These are phyloP conservation scores for Drosophila quinaria DNA, from an alignment of 2,888 invertebrate species.

Conservation along the genomic window DNA sequence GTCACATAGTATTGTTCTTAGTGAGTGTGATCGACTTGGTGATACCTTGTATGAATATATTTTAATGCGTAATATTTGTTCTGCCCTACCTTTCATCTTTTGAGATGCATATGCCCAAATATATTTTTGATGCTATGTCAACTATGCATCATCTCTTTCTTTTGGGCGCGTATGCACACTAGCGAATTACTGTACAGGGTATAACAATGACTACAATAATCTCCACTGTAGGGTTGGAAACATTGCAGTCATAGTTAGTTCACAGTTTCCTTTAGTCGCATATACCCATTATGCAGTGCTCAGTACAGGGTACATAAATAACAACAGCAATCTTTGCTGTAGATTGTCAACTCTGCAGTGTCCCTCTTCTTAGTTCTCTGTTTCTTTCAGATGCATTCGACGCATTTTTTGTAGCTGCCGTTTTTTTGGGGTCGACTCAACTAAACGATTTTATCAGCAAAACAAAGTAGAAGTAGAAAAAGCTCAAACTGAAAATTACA, in stretches of 20 bases:
- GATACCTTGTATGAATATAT: conserved; percentile 6
- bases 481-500: conserved; percentile 38
- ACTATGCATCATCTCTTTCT: no score
- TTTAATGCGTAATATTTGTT: no score
- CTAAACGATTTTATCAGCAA: conserved; percentile 55
- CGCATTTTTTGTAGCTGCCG: conserved; percentile 26
- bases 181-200: not conserved
- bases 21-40: not conserved
- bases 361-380: not conserved
- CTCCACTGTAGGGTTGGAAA: not conserved
- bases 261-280: not conserved
- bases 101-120: not conserved
- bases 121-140: no score
- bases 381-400: conserved; percentile 27
- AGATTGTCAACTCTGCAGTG: not conserved
- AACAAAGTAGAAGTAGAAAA: conserved; percentile 30
- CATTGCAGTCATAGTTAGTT: not conserved
- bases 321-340: not conserved
- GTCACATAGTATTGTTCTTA: not conserved
- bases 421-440: conserved; percentile 30
- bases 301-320: not conserved
- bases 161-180: not conserved
- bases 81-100: not conserved
- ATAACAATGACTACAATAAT: not conserved
- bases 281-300: not conserved